Base-by-base conservation (phyloP, 2,888 invertebrate species). In the Miltochrista miniata region DNA sequence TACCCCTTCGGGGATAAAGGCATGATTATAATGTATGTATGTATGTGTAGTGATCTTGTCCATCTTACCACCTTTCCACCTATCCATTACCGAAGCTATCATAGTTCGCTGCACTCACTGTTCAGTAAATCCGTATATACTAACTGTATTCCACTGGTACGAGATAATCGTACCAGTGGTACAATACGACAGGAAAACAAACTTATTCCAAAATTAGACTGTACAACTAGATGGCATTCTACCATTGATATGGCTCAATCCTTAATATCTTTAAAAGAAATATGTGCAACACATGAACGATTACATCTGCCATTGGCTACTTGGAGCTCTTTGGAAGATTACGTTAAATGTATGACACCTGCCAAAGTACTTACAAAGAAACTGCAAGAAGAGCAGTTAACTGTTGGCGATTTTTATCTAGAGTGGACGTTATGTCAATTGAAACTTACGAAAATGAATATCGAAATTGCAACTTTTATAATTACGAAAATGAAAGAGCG, bases 151-250 rank as follows among this genome's bases (percentile, higher is more conserved):
- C n/a, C n/a, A n/a, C n/a, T n/a, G n/a, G n/a, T n/a, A n/a, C n/a
- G n/a, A n/a, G n/a, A n/a, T n/a, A n/a, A n/a, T n/a, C n/a, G n/a
- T n/a, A n/a, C n/a, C n/a, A n/a, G n/a, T n/a, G n/a, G n/a, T n/a
- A n/a, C n/a, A n/a, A n/a, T 36, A 14, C 12, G 37, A 33, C 34
- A 44, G 29, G 9, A 36, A 24, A 35, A 35, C 24, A 24, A 29
- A 36, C 24, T 29, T 9, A 12, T 44, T 24, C 44, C 44, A 13
- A 44, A 44, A 36, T 44, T 44, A 34, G 45, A 45, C 10, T 45
- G 45, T 15, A 18, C 45, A 18, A 46, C 45, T 18, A 46, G 45
- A 24, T 46, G 45, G 45, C 45, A 46, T 46, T 46, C 35, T 44
- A 18, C 33, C 7, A 8, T 46, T 33, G 45, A 46, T 38, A 39